These are phyloP conservation scores for Augochlora pura DNA, from an alignment of 1,140 invertebrate genomes.

Conservation along the genomic window DNA sequence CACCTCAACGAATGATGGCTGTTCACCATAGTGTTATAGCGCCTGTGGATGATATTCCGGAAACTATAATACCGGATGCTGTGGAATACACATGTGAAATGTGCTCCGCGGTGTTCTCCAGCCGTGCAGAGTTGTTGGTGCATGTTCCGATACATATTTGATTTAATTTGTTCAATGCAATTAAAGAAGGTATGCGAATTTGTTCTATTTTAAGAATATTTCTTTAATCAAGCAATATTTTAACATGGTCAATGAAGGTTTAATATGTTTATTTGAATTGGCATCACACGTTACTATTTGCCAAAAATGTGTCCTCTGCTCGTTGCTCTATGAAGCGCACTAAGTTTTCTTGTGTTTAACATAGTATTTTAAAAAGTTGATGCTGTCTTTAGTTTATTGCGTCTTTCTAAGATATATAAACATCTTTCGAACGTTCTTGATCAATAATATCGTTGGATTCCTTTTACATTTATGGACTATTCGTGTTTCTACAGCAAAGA, in stretches of 20 bases:
- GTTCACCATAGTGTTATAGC: slow-evolving; percentile 69
- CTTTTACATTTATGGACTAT: slow-evolving; percentile 39
- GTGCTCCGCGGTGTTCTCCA: slow-evolving; percentile 88
- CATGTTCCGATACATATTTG: slow-evolving; percentile 92
- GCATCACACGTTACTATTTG: slow-evolving; percentile 29
- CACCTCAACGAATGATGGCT: slow-evolving; percentile 63
- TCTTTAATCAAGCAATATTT: slow-evolving; percentile 53
- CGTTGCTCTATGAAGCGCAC: slow-evolving; percentile 40
- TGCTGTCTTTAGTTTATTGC: slow-evolving; percentile 39
- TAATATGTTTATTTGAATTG: slow-evolving; percentile 43
- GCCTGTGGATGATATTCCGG: slow-evolving; percentile 72
- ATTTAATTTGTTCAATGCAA: slow-evolving; percentile 72
- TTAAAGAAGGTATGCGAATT: slow-evolving; percentile 58
- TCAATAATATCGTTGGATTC: slow-evolving; percentile 17
- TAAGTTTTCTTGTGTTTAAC: slow-evolving; percentile 42
- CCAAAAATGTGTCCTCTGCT: slow-evolving; percentile 40
- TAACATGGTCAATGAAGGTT: slow-evolving; percentile 48
- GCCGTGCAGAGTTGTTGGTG: slow-evolving; percentile 85
- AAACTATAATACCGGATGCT: slow-evolving; percentile 80
- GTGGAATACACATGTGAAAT: slow-evolving; percentile 87
- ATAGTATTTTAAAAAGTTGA: slow-evolving; percentile 45
- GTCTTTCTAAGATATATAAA: slow-evolving; percentile 23
- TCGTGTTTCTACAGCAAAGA: slow-evolving; percentile 28
- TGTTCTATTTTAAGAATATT: slow-evolving; percentile 64
- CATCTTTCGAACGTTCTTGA: slow-evolving; percentile 7